Conservation (phyloP, 2,113 vertebrate genomes). For the Megaceryle torquata region DNA sequence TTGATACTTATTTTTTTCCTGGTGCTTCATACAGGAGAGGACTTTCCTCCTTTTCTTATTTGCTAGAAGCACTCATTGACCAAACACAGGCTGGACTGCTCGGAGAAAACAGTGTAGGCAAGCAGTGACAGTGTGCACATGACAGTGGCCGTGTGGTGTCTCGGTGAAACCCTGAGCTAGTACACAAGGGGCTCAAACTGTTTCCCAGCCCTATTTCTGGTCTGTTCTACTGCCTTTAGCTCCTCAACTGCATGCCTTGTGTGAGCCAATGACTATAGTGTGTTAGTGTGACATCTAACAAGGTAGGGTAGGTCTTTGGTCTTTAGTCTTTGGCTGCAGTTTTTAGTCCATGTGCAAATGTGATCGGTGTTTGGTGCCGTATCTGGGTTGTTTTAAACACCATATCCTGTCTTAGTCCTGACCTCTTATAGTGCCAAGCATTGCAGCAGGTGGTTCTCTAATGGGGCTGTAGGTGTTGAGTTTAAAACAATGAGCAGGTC, state of each 20-base stretch:
- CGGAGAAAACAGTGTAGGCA: background rate
- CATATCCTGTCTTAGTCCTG: background rate
- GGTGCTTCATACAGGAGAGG: background rate
- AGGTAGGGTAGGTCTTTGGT: background rate
- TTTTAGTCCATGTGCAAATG: background rate
- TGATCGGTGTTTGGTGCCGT: background rate
- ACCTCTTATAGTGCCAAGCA: background rate
- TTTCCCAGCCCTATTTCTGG: background rate
- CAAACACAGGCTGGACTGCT: background rate
- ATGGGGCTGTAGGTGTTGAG: background rate
- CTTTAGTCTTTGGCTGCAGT: background rate
- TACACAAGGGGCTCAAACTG: background rate
- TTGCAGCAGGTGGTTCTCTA: background rate
- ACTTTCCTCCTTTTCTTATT: background rate
- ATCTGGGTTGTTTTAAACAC: background rate
- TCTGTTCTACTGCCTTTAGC: background rate
- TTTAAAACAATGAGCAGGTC: background rate
- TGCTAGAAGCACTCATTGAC: background rate
- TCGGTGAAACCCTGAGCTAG: background rate
- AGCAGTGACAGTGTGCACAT: background rate
- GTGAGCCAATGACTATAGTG: background rate
- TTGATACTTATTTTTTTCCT: background rate
- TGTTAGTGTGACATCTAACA: background rate
- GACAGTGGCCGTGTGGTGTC: background rate
- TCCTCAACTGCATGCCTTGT: background rate